These are phyloP conservation scores for Sarcophaga subvicina DNA, from an alignment of 2,888 invertebrate genomes.

Conservation along the genomic window DNA sequence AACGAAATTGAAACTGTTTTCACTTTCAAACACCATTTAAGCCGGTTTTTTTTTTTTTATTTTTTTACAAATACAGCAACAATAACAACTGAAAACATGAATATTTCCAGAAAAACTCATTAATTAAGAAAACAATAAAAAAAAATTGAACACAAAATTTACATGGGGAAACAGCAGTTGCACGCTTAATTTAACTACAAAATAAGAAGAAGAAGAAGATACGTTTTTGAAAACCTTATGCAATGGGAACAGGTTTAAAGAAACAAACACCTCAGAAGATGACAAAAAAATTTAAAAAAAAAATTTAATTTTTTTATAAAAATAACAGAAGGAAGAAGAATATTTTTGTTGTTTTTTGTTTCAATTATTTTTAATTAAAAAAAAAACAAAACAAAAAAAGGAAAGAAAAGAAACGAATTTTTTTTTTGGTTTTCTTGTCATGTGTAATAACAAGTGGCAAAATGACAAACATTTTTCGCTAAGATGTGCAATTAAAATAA, in stretches of 20 bases:
- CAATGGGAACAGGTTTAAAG: constrained; percentile 15
- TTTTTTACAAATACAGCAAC: not conserved
- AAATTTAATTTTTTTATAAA: not conserved
- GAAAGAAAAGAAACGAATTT: too few species aligned
- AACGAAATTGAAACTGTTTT: not conserved
- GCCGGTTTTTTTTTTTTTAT: not conserved
- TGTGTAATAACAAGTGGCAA: constrained; percentile 67
- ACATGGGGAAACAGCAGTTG: constrained; percentile 9
- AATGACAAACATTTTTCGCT: constrained; percentile 63
- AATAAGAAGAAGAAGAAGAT: not conserved
- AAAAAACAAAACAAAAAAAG: not conserved
- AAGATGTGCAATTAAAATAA: constrained; percentile 55
- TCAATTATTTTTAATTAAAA: constrained; percentile 62
- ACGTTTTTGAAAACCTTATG: not conserved
- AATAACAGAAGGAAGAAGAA: constrained; percentile 22
- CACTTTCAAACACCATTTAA: not conserved
- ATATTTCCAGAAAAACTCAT: not conserved
- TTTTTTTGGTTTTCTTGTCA: constrained; percentile 37
- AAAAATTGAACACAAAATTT: not conserved
- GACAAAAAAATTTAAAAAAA: not conserved
- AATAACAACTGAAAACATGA: not conserved
- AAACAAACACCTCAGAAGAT: not conserved
- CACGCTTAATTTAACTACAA: constrained; percentile 16
- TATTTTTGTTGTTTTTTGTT: constrained; percentile 7
- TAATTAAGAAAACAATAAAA: not conserved